Conservation (phyloP, 2,113 vertebrate genomes). For the Tetrax tetrax region DNA sequence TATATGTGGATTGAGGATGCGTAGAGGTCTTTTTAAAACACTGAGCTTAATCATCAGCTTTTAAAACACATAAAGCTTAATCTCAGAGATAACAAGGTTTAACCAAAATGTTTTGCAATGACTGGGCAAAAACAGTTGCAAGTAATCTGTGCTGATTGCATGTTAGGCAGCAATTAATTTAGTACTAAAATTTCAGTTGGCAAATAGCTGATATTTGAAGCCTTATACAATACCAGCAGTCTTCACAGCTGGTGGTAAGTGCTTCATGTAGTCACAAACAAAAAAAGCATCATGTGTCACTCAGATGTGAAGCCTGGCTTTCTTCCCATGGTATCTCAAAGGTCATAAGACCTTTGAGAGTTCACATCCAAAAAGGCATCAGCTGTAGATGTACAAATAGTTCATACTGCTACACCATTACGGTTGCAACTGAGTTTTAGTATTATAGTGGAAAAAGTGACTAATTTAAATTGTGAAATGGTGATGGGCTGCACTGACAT, state of each 20-base stretch:
- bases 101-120: background rate
- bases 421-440: background rate
- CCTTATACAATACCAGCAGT: background rate
- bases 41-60: no score
- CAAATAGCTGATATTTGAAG: background rate
- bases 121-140: background rate
- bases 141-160: background rate
- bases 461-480: background rate
- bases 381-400: background rate
- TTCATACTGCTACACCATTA: background rate
- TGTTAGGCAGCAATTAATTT: background rate
- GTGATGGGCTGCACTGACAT: background rate
- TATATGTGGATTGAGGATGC: background rate
- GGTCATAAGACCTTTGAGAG: background rate
- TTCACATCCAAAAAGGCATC: background rate
- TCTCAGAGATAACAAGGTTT: background rate
- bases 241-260: background rate
- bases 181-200: background rate
- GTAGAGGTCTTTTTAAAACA: background rate
- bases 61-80: background rate
- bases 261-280: background rate
- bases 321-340: background rate
- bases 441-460: background rate
- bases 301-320: background rate
- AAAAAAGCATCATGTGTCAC: background rate